These are phyloP conservation scores for Agriopis leucophaearia DNA, from an alignment of 2,888 invertebrate genomes.

Conservation along the genomic window DNA sequence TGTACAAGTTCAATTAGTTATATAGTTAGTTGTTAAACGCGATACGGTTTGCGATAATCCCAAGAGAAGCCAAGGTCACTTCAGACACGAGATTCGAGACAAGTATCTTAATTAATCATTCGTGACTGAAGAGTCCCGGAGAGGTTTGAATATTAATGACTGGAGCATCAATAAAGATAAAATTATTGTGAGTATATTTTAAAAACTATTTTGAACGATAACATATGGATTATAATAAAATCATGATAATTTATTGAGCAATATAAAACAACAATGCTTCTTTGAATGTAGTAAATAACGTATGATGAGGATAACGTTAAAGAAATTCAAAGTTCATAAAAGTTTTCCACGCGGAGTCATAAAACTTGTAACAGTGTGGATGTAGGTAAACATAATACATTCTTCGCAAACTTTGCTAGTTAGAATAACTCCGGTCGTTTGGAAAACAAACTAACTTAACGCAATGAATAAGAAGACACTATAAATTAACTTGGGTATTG, in stretches of 20 bases:
- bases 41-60: slow-evolving; percentile 42
- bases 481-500: slow-evolving; percentile 84
- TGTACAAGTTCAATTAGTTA: slow-evolving; percentile 24
- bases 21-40: slow-evolving; percentile 24
- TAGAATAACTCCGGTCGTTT: slow-evolving; percentile 66
- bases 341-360: not conserved
- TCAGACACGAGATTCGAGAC: slow-evolving; percentile 52
- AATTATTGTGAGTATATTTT: not conserved
- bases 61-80: slow-evolving; percentile 61
- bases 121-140: slow-evolving; percentile 36
- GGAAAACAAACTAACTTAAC: slow-evolving; percentile 71
- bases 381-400: slow-evolving; percentile 42
- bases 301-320: slow-evolving; percentile 1
- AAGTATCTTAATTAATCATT: slow-evolving; percentile 52
- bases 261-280: not conserved
- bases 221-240: not conserved
- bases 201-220: not conserved
- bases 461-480: slow-evolving; percentile 81
- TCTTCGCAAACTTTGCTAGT: slow-evolving; percentile 56
- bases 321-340: not conserved
- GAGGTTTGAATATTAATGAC: slow-evolving; percentile 11
- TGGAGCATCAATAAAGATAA: slow-evolving; percentile 12
- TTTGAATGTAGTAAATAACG: not conserved
- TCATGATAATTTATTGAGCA: not conserved
- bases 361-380: slow-evolving; percentile 15